Percentiles rank a stretch among this genome's conserved stretches.
These are phyloP conservation scores for Drosophila phalerata DNA, from an alignment of 2,888 invertebrate genomes.

Conservation along the genomic window DNA sequence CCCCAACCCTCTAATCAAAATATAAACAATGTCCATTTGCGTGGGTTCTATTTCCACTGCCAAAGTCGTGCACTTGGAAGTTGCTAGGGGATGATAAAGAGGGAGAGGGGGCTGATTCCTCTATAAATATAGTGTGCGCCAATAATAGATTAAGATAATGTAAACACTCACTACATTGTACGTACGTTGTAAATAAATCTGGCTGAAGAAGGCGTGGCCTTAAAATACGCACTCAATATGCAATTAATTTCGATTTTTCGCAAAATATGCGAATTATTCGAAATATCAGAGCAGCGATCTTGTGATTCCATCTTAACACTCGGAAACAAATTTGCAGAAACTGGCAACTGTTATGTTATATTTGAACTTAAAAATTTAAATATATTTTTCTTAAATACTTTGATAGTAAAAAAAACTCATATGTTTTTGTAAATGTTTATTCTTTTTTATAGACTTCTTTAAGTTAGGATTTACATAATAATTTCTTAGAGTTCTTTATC, in stretches of 20 bases:
- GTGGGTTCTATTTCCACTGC: slow-evolving; percentile 46
- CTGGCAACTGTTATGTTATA: no score
- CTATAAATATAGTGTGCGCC: slow-evolving; percentile 63
- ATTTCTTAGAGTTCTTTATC: background rate
- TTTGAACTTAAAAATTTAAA: no score
- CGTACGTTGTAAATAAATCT: slow-evolving; percentile 24
- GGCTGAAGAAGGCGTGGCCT: slow-evolving; percentile 15
- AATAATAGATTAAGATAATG: slow-evolving; percentile 58
- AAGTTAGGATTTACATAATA: background rate
- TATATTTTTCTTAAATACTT: no score
- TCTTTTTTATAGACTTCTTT: background rate
- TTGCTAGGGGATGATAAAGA: background rate
- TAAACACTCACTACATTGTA: slow-evolving; percentile 46
- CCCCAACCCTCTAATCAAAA: slow-evolving; percentile 5
- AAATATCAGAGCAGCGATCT: slow-evolving; percentile 4
- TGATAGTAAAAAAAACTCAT: no score
- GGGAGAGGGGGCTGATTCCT: background rate
- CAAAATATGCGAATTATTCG: slow-evolving; percentile 28
- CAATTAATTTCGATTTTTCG: slow-evolving; percentile 32
- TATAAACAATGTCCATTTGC: slow-evolving; percentile 49
- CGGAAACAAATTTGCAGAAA: background rate
- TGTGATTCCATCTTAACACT: slow-evolving; percentile 4
- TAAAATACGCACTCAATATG: slow-evolving; percentile 34
- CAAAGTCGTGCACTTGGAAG: slow-evolving; percentile 34
- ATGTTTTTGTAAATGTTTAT: no score